These are phyloP conservation scores for Hylyphantes graminicola DNA, from an alignment of 1,140 invertebrate genomes.

Conservation along the genomic window DNA sequence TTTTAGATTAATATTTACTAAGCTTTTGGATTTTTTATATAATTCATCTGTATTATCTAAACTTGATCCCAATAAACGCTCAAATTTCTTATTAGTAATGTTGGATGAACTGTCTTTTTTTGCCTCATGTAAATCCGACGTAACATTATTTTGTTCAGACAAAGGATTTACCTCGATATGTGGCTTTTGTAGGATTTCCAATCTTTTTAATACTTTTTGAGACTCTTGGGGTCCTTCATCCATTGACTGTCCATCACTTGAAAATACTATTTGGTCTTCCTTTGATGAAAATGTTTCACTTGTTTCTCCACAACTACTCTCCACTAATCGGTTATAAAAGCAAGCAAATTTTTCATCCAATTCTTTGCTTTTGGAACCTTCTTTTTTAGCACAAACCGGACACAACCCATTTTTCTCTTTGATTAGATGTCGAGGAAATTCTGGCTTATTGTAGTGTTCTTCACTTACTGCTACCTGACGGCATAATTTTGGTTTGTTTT, in stretches of 20 bases:
- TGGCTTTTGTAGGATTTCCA: constrained; percentile 15
- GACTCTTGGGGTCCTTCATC: not conserved
- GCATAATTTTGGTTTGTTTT: constrained; percentile 62
- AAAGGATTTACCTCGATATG: constrained; percentile 42
- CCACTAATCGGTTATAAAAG: constrained; percentile 62
- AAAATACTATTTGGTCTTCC: constrained; percentile 61
- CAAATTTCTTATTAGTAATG: not conserved
- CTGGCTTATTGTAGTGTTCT: constrained; percentile 3
- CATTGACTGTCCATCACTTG: constrained; percentile 39
- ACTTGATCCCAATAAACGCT: not conserved
- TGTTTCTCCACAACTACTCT: constrained; percentile 62
- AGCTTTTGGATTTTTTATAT: constrained; percentile 49
- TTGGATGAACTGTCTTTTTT: not conserved
- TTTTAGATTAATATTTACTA: constrained; percentile 30
- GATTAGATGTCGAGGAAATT: not conserved
- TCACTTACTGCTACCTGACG: constrained; percentile 61
- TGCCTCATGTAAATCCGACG: not conserved
- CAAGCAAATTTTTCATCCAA: constrained; percentile 63
- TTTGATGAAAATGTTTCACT: constrained; percentile 61
- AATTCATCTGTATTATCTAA: constrained; percentile 30
- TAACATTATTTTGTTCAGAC: not conserved
- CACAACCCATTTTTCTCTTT: constrained; percentile 57
- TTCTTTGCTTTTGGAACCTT: constrained; percentile 60
- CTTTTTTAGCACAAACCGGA: constrained; percentile 59
- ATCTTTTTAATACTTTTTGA: not conserved